These are phyloP conservation scores for Phylloscopus trochilus DNA, from an alignment of 2,113 vertebrate genomes.

Conservation along the genomic window DNA sequence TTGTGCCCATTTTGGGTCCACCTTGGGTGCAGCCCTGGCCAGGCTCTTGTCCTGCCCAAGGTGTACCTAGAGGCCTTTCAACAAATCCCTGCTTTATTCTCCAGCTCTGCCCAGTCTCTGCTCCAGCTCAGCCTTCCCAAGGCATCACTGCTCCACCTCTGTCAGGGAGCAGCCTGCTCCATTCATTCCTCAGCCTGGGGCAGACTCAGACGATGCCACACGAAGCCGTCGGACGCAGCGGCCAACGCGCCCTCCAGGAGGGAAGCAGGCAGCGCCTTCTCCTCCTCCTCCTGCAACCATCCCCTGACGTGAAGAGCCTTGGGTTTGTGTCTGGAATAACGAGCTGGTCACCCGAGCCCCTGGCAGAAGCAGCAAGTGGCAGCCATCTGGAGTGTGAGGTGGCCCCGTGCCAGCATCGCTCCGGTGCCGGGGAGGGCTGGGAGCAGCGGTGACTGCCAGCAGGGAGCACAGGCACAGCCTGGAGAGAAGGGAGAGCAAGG, in stretches of 20 bases:
- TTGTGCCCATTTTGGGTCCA: too few species aligned
- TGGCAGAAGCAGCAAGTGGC: constrained; percentile 40
- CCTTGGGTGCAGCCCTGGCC: too few species aligned
- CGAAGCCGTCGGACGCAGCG: not conserved
- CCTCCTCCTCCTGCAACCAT: not conserved
- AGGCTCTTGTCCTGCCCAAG: too few species aligned
- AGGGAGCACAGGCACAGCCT: not conserved
- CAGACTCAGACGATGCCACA: not conserved
- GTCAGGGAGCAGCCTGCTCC: not conserved
- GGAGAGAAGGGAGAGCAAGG: not conserved
- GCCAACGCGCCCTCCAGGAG: not conserved
- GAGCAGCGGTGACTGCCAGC: not conserved
- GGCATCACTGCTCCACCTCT: not conserved
- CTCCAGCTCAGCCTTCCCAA: not conserved
- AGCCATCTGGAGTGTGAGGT: constrained; percentile 42
- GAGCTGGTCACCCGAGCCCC: not conserved
- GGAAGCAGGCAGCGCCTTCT: not conserved
- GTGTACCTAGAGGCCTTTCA: too few species aligned
- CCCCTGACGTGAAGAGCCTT: not conserved
- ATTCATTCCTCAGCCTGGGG: not conserved
- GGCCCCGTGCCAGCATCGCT: not conserved
- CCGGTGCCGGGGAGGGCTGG: not conserved
- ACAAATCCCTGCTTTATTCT: too few species aligned
- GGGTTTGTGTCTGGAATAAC: not conserved
- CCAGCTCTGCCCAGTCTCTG: not conserved